phyloP scores from a whole-genome alignment of 2,797 vertebrate genomes.

The Trichosurus vulpecula region DNA sequence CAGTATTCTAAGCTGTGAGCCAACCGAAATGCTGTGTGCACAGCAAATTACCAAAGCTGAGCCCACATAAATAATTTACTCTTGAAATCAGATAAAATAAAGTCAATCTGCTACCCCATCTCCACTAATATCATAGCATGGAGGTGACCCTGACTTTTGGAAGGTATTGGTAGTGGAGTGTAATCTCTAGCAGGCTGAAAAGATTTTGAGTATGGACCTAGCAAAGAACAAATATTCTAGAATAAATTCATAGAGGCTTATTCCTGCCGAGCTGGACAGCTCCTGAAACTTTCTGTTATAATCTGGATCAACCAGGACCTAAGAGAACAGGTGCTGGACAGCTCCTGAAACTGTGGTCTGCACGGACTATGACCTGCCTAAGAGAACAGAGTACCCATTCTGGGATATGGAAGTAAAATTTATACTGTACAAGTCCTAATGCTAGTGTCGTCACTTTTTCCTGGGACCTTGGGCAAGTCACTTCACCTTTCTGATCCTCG shows the following conservation, averaged over 20 bases:
- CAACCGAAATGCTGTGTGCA: neutral
- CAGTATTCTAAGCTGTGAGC: neutral
- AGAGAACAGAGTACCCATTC: neutral
- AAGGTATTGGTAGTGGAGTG: neutral
- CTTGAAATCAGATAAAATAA: neutral
- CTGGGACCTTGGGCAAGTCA: neutral
- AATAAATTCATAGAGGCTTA: neutral
- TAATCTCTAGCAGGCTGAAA: neutral
- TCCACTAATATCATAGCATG: neutral
- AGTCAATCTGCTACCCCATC: neutral
- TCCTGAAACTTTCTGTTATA: neutral
- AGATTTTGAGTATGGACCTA: neutral
- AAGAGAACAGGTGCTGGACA: no score
- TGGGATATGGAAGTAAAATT: neutral
- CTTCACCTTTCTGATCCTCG: neutral
- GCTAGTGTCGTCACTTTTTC: neutral
- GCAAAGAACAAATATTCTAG: neutral
- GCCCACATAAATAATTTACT: neutral
- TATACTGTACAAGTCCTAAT: neutral
- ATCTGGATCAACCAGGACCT: neutral
- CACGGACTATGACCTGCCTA: no score
- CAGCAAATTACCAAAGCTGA: neutral
- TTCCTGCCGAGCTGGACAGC: neutral
- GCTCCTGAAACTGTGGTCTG: no score
- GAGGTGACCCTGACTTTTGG: neutral